Conservation (phyloP, 1,140 invertebrate species). For the Drosophila mojavensis region DNA sequence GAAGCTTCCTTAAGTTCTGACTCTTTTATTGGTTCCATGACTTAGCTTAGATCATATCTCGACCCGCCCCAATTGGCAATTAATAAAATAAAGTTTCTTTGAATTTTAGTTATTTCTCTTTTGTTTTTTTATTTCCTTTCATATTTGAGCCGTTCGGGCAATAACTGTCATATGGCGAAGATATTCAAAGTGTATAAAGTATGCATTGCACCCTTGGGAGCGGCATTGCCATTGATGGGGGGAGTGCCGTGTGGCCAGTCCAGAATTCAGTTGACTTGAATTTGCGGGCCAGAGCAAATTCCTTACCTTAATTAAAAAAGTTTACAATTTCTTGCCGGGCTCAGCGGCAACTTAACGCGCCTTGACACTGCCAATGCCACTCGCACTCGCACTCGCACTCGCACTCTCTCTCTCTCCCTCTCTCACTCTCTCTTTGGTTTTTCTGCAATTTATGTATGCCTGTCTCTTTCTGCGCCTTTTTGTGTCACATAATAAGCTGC, state of each 20-base stretch:
- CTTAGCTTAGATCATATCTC: no score
- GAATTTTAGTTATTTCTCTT: background rate
- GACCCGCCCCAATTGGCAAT: no score
- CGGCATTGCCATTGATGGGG: no score
- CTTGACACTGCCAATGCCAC: background rate
- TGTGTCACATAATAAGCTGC: conserved; percentile 70
- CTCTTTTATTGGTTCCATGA: no score
- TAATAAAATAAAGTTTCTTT: background rate
- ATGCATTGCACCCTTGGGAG: conserved; percentile 25
- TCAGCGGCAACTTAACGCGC: conserved; percentile 54
- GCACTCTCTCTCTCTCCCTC: background rate
- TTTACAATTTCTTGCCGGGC: conserved; percentile 63
- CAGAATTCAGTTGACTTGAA: conserved; percentile 36
- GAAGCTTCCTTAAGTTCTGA: no score
- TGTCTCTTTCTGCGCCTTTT: conserved; percentile 1
- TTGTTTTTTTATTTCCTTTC: background rate
- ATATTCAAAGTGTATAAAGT: conserved; percentile 31
- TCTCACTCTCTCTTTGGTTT: background rate
- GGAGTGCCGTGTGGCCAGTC: conserved; percentile 11
- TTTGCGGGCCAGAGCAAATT: conserved; percentile 58
- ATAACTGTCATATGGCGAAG: background rate
- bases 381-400: background rate
- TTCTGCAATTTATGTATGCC: background rate
- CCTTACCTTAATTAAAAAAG: conserved; percentile 80
- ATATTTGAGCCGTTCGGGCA: background rate